phyloP scores from a whole-genome alignment of 1,140 invertebrate species.

The Psix sp. region DNA sequence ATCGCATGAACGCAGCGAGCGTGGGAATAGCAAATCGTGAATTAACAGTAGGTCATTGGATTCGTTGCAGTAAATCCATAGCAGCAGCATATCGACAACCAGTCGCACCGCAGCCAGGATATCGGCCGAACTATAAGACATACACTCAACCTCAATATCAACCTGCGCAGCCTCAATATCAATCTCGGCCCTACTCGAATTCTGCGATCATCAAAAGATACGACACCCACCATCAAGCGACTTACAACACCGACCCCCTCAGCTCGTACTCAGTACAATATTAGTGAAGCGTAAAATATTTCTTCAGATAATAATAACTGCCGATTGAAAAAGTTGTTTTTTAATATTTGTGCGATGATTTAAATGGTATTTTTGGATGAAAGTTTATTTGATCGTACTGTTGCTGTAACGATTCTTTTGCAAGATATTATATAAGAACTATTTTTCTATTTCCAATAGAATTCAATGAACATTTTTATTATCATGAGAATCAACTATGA shows the following conservation, averaged over 20 bases:
- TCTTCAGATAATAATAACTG: too few relatives aligned
- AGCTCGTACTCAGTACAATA: conserved; percentile 85
- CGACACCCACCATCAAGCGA: too few relatives aligned
- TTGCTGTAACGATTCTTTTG: conserved; percentile 26
- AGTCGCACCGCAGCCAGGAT: conserved; percentile 67
- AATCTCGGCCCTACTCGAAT: conserved; percentile 58
- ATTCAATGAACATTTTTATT: too few relatives aligned
- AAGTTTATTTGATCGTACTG: conserved; percentile 20
- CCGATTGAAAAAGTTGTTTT: too few relatives aligned
- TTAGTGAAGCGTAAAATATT: conserved; percentile 58
- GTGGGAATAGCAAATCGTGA: conserved; percentile 60
- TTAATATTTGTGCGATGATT: conserved; percentile 5
- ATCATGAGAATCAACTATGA: too few relatives aligned
- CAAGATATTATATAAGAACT: conserved; percentile 22
- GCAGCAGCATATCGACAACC: conserved; percentile 67
- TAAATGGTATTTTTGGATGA: conserved; percentile 29
- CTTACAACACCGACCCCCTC: conserved; percentile 79
- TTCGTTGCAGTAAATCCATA: conserved; percentile 65
- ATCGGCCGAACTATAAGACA: conserved; percentile 68
- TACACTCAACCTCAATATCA: conserved; percentile 48
- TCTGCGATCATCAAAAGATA: conserved; percentile 65
- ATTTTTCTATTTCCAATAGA: conserved; percentile 5
- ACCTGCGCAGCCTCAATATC: conserved; percentile 48
- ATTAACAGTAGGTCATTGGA: conserved; percentile 61
- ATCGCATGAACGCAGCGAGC: conserved; percentile 67